phyloP scores from a whole-genome alignment of 2,888 invertebrate genomes.

The Eupithecia insigniata region DNA sequence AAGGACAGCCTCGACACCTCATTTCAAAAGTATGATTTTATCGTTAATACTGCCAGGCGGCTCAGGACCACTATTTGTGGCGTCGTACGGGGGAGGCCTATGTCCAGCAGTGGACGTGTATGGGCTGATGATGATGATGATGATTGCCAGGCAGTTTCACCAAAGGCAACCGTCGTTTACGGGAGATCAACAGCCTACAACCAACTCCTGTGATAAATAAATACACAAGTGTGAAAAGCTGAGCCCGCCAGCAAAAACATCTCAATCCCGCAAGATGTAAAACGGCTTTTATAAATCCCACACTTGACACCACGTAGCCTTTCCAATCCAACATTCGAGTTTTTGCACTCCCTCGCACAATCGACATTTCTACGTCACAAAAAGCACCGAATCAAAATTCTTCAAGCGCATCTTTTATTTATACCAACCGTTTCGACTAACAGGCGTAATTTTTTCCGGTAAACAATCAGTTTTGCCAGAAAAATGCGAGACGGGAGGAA shows the following conservation, averaged over 20 bases:
- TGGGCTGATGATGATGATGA: no score
- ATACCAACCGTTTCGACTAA: conserved; percentile 77
- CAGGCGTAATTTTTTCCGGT: conserved; percentile 84
- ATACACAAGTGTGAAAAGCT: conserved; percentile 28
- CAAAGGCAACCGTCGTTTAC: not conserved
- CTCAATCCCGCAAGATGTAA: conserved; percentile 52
- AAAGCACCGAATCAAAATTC: conserved; percentile 83
- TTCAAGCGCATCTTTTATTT: conserved; percentile 80
- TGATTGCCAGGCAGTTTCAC: not conserved
- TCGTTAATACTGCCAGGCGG: not conserved
- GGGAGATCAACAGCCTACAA: conserved; percentile 4
- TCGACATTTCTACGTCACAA: conserved; percentile 65
- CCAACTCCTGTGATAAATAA: not conserved
- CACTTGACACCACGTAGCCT: conserved; percentile 73
- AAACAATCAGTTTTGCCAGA: conserved; percentile 84
- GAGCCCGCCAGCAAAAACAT: conserved; percentile 35
- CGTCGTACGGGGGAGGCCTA: no score
- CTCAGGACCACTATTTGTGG: no score
- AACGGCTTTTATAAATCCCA: conserved; percentile 61
- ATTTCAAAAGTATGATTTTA: no score
- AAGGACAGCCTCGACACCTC: no score
- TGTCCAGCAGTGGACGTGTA: no score
- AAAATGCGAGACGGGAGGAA: conserved; percentile 81
- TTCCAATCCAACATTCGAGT: conserved; percentile 67
- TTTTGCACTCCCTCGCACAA: conserved; percentile 69